Evolutionary conservation across 2,888 invertebrate species (phyloP).

Genomic region (Drosophila tanythrix): DNA sequence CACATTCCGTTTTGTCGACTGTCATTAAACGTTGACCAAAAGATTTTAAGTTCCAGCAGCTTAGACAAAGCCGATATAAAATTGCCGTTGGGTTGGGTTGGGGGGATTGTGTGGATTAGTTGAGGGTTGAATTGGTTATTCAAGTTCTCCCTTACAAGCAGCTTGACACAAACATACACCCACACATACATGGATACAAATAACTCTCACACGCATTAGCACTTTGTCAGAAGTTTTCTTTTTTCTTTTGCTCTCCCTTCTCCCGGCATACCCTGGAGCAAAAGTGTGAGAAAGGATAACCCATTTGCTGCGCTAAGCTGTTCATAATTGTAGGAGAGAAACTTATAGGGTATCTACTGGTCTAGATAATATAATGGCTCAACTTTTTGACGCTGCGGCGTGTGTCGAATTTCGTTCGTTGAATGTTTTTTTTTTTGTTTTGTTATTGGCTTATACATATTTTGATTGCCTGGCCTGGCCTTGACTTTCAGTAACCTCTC

Average conservation of each 20-base stretch:
- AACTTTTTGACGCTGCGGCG: constrained; percentile 28
- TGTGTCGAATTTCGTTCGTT: constrained; percentile 61
- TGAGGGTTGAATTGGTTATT: constrained; percentile 12
- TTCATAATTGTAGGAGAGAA: too few relatives aligned
- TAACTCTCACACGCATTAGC: constrained; percentile 66
- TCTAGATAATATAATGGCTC: not conserved
- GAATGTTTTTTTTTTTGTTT: constrained; percentile 5
- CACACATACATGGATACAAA: not conserved
- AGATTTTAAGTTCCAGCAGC: constrained; percentile 42
- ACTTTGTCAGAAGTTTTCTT: constrained; percentile 57
- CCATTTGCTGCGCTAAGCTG: not conserved
- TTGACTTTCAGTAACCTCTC: constrained; percentile 79
- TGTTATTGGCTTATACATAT: constrained; percentile 51
- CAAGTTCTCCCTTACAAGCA: constrained; percentile 1
- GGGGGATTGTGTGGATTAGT: constrained; percentile 7
- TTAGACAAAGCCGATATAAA: constrained; percentile 39
- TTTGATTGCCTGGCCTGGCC: constrained; percentile 64
- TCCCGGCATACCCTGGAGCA: constrained; percentile 16
- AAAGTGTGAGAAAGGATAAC: not conserved
- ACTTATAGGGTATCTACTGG: constrained; percentile 23
- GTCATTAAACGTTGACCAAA: constrained; percentile 41
- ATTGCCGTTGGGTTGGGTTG: constrained; percentile 1
- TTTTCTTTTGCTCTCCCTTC: constrained; percentile 19
- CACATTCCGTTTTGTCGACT: constrained; percentile 15
- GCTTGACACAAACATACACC: not conserved